Evolutionary conservation across 2,888 invertebrate genomes (phyloP).

Genomic region (Melitaea athalia): DNA sequence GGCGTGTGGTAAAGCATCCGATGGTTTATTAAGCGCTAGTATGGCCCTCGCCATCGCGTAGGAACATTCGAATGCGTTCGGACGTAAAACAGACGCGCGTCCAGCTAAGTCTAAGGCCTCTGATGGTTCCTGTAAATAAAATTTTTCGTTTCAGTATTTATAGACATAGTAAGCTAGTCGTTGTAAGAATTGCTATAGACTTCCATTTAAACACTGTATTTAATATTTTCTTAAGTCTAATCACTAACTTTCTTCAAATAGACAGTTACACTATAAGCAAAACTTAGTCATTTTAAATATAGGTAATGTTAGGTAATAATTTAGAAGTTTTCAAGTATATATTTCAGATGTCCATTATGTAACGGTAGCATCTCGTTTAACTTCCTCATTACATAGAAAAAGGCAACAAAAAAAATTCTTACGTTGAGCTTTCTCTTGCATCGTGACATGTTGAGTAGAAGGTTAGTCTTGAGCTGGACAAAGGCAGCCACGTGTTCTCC

Average conservation of each 20-base stretch:
- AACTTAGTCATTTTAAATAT: no score
- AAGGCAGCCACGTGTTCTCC: slow-evolving; percentile 88
- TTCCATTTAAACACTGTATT: neutral
- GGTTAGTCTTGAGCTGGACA: slow-evolving; percentile 92
- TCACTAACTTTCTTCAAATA: no score
- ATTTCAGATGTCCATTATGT: no score
- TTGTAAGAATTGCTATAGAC: neutral
- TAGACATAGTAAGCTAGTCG: neutral
- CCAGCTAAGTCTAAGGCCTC: slow-evolving; percentile 95
- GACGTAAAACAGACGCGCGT: slow-evolving; percentile 91
- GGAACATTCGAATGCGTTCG: slow-evolving; percentile 95
- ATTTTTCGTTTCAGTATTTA: neutral
- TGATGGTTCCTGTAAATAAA: slow-evolving; percentile 86
- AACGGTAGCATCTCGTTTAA: no score
- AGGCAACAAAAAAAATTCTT: slow-evolving; percentile 68
- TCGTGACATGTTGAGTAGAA: slow-evolving; percentile 94
- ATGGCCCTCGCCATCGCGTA: slow-evolving; percentile 95
- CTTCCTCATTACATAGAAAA: no score
- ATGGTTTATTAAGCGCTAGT: slow-evolving; percentile 87
- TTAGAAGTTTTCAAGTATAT: no score
- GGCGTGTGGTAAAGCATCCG: slow-evolving; percentile 91
- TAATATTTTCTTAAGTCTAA: no score
- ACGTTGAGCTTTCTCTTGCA: slow-evolving; percentile 97
- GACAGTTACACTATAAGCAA: no score
- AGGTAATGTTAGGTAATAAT: no score